These are phyloP conservation scores for Magallana angulata DNA, from an alignment of 1,140 invertebrate genomes.

Conservation along the genomic window DNA sequence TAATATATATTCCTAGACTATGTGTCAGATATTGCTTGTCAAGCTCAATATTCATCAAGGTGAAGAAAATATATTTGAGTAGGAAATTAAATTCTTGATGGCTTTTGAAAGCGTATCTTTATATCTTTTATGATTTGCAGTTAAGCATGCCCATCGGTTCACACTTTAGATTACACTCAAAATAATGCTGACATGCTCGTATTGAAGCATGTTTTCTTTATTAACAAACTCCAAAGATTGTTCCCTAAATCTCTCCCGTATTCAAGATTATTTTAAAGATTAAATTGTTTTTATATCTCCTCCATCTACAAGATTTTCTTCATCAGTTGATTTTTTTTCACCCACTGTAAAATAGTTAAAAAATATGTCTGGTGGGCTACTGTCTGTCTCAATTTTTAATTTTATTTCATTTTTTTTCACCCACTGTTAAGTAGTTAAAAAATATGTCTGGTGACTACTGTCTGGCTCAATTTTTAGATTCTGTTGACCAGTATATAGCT, in stretches of 20 bases:
- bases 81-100: no score
- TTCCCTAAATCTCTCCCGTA: background rate
- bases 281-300: background rate
- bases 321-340: background rate
- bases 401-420: background rate
- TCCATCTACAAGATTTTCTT: constrained; percentile 22
- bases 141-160: background rate
- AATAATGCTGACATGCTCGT: constrained; percentile 5
- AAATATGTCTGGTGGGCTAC: no score
- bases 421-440: no score
- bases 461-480: no score
- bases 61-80: background rate
- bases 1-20: constrained; percentile 22
- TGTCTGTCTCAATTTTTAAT: no score
- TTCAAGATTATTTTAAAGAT: constrained; percentile 1
- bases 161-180: background rate
- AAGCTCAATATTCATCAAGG: background rate
- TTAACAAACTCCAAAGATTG: background rate
- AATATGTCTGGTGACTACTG: no score
- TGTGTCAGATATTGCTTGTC: constrained; percentile 30
- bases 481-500: no score
- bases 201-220: background rate
- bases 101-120: background rate
- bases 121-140: constrained; percentile 4
- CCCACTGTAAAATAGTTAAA: no score